Percentiles rank a stretch among this genome's conserved stretches.
phyloP scores from a whole-genome alignment of 2,797 vertebrate species.

The Malacoraja senta region DNA sequence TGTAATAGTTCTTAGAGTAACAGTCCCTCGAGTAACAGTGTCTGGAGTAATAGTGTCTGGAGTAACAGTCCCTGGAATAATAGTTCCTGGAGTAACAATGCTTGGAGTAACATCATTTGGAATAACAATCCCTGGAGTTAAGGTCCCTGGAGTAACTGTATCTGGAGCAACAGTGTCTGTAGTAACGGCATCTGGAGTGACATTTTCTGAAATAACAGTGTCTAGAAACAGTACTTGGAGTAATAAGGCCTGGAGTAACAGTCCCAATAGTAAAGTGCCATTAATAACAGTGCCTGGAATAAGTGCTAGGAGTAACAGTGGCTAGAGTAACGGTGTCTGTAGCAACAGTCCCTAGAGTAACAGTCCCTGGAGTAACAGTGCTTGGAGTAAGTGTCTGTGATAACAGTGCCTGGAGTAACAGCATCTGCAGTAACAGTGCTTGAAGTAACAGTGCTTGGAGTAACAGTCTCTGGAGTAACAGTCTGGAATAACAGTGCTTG shows the following conservation, averaged over 20 bases:
- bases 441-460: not conserved
- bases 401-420: no score
- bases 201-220: no score
- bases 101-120: not conserved
- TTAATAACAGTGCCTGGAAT: no score
- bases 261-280: no score
- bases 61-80: not conserved
- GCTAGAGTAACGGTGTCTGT: no score
- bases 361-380: not conserved
- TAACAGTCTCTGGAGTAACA: not conserved
- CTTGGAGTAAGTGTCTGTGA: no score
- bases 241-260: not conserved
- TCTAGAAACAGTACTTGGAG: not conserved
- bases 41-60: not conserved
- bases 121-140: not conserved
- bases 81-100: not conserved
- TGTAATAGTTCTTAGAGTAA: not conserved
- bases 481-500: not conserved
- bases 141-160: not conserved
- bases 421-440: not conserved
- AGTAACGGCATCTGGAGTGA: no score
- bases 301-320: not conserved
- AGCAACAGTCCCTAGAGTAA: no score
- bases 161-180: not conserved
- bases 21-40: not conserved